These are phyloP conservation scores for Sinotaia quadrata DNA, from an alignment of 2,888 invertebrate genomes.

Conservation along the genomic window DNA sequence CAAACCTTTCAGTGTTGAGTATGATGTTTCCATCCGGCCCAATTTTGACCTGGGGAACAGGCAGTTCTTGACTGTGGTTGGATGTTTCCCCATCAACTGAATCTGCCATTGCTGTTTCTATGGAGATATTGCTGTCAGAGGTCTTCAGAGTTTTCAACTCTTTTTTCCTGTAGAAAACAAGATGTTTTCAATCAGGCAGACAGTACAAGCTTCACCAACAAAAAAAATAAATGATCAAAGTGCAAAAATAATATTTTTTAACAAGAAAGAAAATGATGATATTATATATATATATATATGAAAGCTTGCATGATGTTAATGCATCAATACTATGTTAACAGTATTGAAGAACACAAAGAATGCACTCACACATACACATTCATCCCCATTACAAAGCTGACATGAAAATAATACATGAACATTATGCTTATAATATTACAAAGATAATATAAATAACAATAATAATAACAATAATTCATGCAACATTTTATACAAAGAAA, in stretches of 20 bases:
- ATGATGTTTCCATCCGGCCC: constrained; percentile 70
- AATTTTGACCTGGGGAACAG: constrained; percentile 69
- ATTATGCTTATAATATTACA: not conserved
- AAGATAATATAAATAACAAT: not conserved
- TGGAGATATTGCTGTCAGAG: not conserved
- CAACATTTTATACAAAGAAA: too few relatives aligned
- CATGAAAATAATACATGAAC: not conserved
- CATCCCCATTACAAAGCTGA: not conserved
- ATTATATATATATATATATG: too few relatives aligned
- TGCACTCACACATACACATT: too few relatives aligned
- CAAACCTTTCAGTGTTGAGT: constrained; percentile 70
- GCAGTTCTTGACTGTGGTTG: constrained; percentile 48
- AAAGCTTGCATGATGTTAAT: too few relatives aligned
- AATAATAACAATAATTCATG: too few relatives aligned
- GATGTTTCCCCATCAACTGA: constrained; percentile 33
- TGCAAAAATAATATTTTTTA: too few relatives aligned
- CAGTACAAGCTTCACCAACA: too few relatives aligned
- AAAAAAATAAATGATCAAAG: too few relatives aligned
- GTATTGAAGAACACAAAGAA: too few relatives aligned
- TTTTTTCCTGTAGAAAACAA: constrained; percentile 28
- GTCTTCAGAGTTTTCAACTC: constrained; percentile 3
- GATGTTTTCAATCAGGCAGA: too few relatives aligned
- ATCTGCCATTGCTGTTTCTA: not conserved
- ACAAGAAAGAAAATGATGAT: too few relatives aligned
- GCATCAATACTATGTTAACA: too few relatives aligned